Percentiles rank a stretch among this genome's conserved stretches.
phyloP scores from a whole-genome alignment of 1,140 invertebrate species.

The Leguminivora glycinivorella region DNA sequence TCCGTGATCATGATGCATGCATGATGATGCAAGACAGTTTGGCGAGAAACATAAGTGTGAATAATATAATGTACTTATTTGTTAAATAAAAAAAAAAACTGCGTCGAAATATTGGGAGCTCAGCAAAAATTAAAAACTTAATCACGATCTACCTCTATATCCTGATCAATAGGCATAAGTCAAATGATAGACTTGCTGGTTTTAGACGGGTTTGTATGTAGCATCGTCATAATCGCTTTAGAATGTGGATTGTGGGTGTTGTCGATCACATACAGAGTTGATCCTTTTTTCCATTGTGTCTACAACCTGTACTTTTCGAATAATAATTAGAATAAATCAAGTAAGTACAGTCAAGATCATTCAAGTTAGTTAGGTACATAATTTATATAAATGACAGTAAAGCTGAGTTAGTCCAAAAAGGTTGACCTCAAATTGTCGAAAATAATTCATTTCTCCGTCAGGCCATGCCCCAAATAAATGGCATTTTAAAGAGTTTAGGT shows the following conservation, averaged over 20 bases:
- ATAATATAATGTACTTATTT: too few relatives aligned
- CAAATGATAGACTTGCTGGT: conserved; percentile 2
- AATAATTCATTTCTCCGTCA: too few relatives aligned
- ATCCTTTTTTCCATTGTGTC: conserved; percentile 1
- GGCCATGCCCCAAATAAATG: too few relatives aligned
- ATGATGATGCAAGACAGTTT: too few relatives aligned
- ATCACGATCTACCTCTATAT: too few relatives aligned
- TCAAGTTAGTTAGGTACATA: not conserved
- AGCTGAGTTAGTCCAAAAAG: not conserved
- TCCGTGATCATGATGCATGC: too few relatives aligned
- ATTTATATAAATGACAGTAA: not conserved
- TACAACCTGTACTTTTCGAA: not conserved
- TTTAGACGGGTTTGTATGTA: not conserved
- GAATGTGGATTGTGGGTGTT: conserved; percentile 2
- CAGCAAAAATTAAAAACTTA: too few relatives aligned
- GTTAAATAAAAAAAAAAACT: too few relatives aligned
- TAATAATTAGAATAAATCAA: not conserved
- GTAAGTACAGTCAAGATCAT: not conserved
- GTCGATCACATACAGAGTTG: not conserved
- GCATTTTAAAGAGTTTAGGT: too few relatives aligned
- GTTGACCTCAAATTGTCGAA: not conserved
- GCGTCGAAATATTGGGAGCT: too few relatives aligned
- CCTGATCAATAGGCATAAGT: too few relatives aligned
- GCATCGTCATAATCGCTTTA: not conserved
- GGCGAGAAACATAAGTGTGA: too few relatives aligned